Conservation (phyloP, 1,140 invertebrate species). For the Meloidogyne exigua region DNA sequence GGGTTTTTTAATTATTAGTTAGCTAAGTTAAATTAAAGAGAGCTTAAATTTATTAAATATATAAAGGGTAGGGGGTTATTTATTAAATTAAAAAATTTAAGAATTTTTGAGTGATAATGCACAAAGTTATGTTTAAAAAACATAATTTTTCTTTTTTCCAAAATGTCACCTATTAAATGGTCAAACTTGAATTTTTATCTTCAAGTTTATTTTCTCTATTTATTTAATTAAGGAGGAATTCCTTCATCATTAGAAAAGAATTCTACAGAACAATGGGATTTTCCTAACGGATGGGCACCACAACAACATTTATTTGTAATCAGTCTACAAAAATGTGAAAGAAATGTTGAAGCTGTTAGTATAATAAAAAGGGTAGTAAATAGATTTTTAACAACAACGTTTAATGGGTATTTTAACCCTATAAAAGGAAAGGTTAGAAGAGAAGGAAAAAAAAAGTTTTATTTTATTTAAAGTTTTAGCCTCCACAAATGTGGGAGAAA, state of each 20-base stretch:
- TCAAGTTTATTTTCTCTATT: not conserved
- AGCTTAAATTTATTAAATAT: conserved; percentile 3
- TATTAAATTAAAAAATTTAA: not conserved
- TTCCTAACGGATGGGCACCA: conserved; percentile 74
- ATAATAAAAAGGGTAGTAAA: conserved; percentile 35
- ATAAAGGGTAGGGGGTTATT: too few relatives aligned
- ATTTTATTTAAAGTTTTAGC: conserved; percentile 53
- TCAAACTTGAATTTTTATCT: too few relatives aligned
- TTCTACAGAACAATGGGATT: conserved; percentile 89
- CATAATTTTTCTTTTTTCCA: too few relatives aligned
- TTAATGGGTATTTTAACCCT: conserved; percentile 72
- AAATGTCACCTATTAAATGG: too few relatives aligned
- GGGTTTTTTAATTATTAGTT: not conserved
- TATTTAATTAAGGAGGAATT: conserved; percentile 70
- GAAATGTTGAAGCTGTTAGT: conserved; percentile 28
- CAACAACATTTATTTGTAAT: conserved; percentile 54
- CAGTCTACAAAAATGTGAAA: conserved; percentile 67
- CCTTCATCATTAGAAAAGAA: conserved; percentile 75
- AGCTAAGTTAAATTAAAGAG: not conserved
- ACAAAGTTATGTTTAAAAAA: conserved; percentile 37
- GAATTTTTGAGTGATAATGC: not conserved
- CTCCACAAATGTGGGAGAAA: conserved; percentile 82
- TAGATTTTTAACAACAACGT: conserved; percentile 78
- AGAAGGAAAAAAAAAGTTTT: not conserved
- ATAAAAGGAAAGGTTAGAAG: conserved; percentile 25